phyloP scores from a whole-genome alignment of 1,140 invertebrate genomes.

The Papilio aristodemus region DNA sequence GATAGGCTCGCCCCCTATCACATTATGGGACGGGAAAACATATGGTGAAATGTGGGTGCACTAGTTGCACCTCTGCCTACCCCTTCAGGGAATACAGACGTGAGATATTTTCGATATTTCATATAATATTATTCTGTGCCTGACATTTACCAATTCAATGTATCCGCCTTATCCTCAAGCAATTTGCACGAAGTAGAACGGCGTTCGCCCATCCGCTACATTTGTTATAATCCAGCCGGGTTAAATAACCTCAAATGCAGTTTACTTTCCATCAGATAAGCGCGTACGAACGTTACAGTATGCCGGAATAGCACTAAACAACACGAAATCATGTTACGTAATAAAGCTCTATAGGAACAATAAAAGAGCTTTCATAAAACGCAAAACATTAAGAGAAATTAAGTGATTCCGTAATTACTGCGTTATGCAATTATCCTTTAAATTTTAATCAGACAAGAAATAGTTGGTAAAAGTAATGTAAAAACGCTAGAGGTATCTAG shows the following conservation, averaged over 20 bases:
- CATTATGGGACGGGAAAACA: too few species aligned
- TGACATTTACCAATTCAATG: background rate
- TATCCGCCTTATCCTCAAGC: slow-evolving; percentile 22
- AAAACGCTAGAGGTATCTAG: background rate
- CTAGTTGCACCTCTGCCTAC: too few species aligned
- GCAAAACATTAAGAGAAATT: background rate
- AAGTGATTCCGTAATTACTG: background rate
- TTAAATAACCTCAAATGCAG: slow-evolving; percentile 50
- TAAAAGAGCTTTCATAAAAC: background rate
- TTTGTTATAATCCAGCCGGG: slow-evolving; percentile 53
- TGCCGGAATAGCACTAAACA: slow-evolving; percentile 16
- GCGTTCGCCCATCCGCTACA: slow-evolving; percentile 24
- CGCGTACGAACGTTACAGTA: slow-evolving; percentile 19
- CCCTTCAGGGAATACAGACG: too few species aligned
- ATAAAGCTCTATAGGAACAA: slow-evolving; percentile 12
- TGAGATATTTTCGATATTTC: background rate
- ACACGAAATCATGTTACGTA: slow-evolving; percentile 36
- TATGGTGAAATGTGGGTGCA: too few species aligned
- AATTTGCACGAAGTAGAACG: slow-evolving; percentile 27
- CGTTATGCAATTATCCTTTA: background rate
- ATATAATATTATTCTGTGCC: background rate
- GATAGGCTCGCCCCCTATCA: too few species aligned
- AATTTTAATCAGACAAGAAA: background rate
- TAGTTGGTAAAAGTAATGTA: slow-evolving; percentile 15
- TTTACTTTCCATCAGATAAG: slow-evolving; percentile 72